Conservation (phyloP, 2,888 invertebrate species). For the Caenorhabditis uteleia region DNA sequence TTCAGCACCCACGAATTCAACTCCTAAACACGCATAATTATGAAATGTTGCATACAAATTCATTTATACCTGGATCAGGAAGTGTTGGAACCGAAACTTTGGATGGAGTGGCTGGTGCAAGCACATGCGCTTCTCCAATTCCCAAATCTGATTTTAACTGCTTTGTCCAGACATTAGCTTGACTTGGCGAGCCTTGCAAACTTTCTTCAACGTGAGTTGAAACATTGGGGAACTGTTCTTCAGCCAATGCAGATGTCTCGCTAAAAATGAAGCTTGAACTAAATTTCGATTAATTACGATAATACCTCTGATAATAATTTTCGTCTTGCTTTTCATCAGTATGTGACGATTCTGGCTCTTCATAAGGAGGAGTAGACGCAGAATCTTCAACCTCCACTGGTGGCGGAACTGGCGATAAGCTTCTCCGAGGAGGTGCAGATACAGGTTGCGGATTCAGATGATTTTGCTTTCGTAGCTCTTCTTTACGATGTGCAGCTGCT, state of each 20-base stretch:
- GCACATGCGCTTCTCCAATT: constrained; percentile 36
- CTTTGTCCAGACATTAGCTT: constrained; percentile 51
- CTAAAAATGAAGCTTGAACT: constrained; percentile 5
- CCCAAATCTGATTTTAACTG: constrained; percentile 62
- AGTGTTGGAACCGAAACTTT: constrained; percentile 13
- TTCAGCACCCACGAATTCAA: constrained; percentile 46
- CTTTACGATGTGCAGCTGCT: constrained; percentile 44
- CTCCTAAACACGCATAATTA: constrained; percentile 13
- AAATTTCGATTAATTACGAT: background rate
- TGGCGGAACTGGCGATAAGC: constrained; percentile 31
- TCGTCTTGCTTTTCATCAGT: constrained; percentile 17
- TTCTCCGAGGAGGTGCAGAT: constrained; percentile 18
- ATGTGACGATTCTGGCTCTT: constrained; percentile 25
- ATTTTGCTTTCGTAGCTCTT: constrained; percentile 37
- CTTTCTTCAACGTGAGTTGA: constrained; percentile 32
- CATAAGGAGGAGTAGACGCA: constrained; percentile 11
- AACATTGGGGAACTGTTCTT: constrained; percentile 24
- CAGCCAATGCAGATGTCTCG: constrained; percentile 20
- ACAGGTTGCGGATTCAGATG: constrained; percentile 16
- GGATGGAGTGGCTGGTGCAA: constrained; percentile 10
- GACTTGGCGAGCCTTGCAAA: constrained; percentile 32
- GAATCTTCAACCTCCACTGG: constrained; percentile 16
- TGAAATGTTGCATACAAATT: background rate
- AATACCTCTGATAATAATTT: constrained; percentile 25
- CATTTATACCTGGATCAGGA: constrained; percentile 15